Evolutionary conservation across 23 tunicate genomes (phyloP), one percentile per base, ranked within the genome.

Genomic region (Phallusia fumigata): DNA sequence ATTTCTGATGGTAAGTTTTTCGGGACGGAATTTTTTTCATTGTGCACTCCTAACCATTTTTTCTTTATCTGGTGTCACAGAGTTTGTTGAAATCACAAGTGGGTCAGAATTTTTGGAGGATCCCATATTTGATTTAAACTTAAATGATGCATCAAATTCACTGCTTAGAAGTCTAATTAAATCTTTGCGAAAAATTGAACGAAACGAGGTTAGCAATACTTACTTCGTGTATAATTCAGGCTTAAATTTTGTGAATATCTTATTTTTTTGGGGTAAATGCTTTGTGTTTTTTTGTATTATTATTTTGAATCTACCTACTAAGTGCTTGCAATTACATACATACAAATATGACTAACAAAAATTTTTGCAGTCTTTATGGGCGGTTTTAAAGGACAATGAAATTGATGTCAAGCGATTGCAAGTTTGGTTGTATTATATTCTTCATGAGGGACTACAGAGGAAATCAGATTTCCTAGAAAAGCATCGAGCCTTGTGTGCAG

Each of bases 361-460:
- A 3, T 40, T 40, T 40, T 40, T 40, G 47, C 16, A 85, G 88
- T 77, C 65, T 77, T 47, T 85, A 45, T 80, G 86, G 88, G 64
- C 76, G 0, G 13, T 58, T 16, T 74, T 92, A 30, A 69, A 53
- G 21, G 36, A 80, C 18, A 64, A 73, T 32, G 83, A 69, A 16
- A 81, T 92, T 19, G 49, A 35, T 36, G 32, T 78, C 31, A 78
- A 83, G 58, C 30, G 19, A 22, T 58, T 92, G 36, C 90, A 92
- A 76, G 86, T 84, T 24, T 92, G 97, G 97, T 45, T 92, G 18
- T 87, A 47, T 80, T 87, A 79, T 51, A 22, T 87, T 36, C 75
- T 92, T 0, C 65, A 79, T 52, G 35, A 74, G 40, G 91, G 97
- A 31, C 40, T 84, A 74, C 32, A 51, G 0, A 30, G 28, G 5